Base-by-base conservation (phyloP, 2,888 invertebrate genomes). In the Sarcophaga variegata region DNA sequence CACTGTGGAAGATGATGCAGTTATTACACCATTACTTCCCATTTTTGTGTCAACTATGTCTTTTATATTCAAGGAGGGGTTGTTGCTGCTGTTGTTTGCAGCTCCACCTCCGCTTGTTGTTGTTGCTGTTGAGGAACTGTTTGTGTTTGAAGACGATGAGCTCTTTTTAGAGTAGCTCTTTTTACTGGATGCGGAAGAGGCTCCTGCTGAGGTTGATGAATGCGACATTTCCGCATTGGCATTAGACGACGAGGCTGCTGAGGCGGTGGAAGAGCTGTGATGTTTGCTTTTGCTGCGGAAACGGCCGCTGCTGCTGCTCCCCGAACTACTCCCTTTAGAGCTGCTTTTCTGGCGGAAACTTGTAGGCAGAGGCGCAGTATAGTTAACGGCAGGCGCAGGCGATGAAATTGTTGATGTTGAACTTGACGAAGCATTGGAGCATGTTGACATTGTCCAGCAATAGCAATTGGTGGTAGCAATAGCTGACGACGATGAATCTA, bases 341-440 rank as follows among this genome's bases (percentile, higher is more conserved):
- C 88, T 89, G 86, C 93, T 93, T 92, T 93, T 93, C 92, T 94
- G 93, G 82, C 94, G 93, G 59, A 93, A 90, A 80, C 93, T 93
- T 88, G 94, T 93, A 84, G 94, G 92, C 88, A 93, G 93, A 86
- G 81, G 90, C 67, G 83, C 86, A 81, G 83, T 85, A 83, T 82
- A 81, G 54, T 62, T 81, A 59, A 75, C 63, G 59, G 81, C 69
- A n/a, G 85, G 74, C n/a, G 86, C 81, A 49, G 81, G 67, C 45
- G 88, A 88, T 27, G 89, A 90, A 49, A 90, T 88, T 2, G 90
- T 87, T 0, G 90, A 89, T 27, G 90, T 90, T 14, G 91, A 89
- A 20, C 89, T 85, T 22, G 91, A 88, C 6, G 90, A 90, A 6
- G 88, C 83, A 81, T 83, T 88, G 20, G 88, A 86, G 70, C 60